Base-by-base conservation (phyloP, 2,113 vertebrate species). In the Serinus canaria region DNA sequence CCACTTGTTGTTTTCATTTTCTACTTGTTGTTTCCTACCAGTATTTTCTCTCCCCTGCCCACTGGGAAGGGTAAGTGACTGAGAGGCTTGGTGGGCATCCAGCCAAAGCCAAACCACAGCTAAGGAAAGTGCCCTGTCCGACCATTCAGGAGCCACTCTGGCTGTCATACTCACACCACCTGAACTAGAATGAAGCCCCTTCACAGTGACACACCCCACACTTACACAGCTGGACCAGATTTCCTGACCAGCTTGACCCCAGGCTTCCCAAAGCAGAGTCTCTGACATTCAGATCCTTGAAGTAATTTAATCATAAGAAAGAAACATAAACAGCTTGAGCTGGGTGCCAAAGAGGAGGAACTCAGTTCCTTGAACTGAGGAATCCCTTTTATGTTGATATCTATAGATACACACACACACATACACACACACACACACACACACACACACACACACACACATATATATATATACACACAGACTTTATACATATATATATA, bases 281-380 rank as follows among this genome's bases (percentile, higher is more conserved):
- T 35, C 44, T 59, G 52, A 22, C 7, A 21, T 35, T 30, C 44
- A 50, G 31, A 31, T 25, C 31, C 37, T 67, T 14, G 15, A 25
- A 75, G 44, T 21, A 30, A 43, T 43, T 67, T 25, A 35, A 20
- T 43, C 8, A 31, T 25, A 59, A 73, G 4, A 46, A 73, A 73
- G 12, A 21, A 21, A 43, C 13, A 73, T 9, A 21, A 21, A 43
- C 16, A 35, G 20, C 13, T 66, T n/a, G 37, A 76, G 44, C 16
- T 43, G 35, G 2, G 7, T 25, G 19, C 17, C 30, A 50, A 3
- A 0, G 1, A n/a, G 7, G 18, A 66, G 24, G 10, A 46, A 30
- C 6, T 41, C 41, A 43, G 41, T 15, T 43, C 41, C 5, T 47
- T 14, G 19, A 74, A 47, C 15, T n/a, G 41, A 58, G 24, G 30